phyloP scores from a whole-genome alignment of 2,888 invertebrate genomes.

The Bellardia pandia region DNA sequence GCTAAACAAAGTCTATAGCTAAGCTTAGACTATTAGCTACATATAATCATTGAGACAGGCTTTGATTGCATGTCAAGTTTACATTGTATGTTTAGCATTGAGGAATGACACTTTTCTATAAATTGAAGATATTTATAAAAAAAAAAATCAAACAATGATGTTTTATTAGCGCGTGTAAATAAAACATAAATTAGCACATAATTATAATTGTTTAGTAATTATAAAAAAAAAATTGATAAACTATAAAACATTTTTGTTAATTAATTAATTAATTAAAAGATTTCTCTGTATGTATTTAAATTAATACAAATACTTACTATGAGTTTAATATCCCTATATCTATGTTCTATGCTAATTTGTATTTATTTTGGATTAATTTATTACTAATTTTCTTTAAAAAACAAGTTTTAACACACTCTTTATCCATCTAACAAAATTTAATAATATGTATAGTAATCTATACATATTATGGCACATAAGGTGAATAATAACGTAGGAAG shows the following conservation, averaged over 20 bases:
- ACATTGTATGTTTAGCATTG: constrained; percentile 52
- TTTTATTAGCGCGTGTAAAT: constrained; percentile 31
- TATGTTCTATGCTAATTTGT: too few relatives aligned
- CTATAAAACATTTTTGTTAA: neutral
- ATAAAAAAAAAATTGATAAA: constrained; percentile 6
- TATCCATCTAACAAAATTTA: too few relatives aligned
- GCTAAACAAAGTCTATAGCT: neutral
- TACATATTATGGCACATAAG: too few relatives aligned
- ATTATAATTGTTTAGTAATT: constrained; percentile 38
- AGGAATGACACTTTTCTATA: constrained; percentile 59
- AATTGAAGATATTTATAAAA: constrained; percentile 38
- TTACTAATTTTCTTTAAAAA: too few relatives aligned
- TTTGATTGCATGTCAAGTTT: constrained; percentile 53
- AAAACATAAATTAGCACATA: constrained; percentile 62
- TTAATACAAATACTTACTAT: too few relatives aligned
- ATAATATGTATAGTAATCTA: too few relatives aligned
- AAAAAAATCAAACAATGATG: constrained; percentile 40
- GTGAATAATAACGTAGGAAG: too few relatives aligned
- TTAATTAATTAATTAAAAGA: constrained; percentile 26
- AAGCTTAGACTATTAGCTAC: neutral
- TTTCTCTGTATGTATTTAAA: constrained; percentile 14
- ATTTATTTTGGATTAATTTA: too few relatives aligned
- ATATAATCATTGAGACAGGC: constrained; percentile 12
- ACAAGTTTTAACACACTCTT: too few relatives aligned
- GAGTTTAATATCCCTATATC: too few relatives aligned